These are phyloP conservation scores for Microdon myrmicae DNA, from an alignment of 2,888 invertebrate genomes.

Conservation along the genomic window DNA sequence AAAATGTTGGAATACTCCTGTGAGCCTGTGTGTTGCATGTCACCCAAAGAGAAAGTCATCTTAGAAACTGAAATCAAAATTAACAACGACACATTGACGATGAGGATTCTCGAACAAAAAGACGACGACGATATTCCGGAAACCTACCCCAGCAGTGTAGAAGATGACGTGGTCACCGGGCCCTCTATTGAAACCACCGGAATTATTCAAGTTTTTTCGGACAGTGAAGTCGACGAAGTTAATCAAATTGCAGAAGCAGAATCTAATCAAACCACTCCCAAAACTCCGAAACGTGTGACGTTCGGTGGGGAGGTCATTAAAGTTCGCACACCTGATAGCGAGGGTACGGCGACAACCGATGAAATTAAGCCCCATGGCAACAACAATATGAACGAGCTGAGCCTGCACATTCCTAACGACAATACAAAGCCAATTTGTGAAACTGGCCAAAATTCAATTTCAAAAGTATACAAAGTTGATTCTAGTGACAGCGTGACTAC, in stretches of 20 bases:
- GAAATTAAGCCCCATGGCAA: conserved; percentile 16
- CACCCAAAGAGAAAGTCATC: conserved; percentile 74
- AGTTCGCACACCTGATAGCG: conserved; percentile 86
- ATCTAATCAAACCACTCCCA: conserved; percentile 62
- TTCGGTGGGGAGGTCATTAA: conserved; percentile 90
- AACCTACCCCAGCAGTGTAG: conserved; percentile 53
- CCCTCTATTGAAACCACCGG: conserved; percentile 64
- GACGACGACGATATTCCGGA: conserved; percentile 57
- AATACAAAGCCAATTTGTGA: conserved; percentile 62
- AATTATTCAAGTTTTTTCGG: conserved; percentile 72
- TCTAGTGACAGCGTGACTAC: conserved; percentile 21
- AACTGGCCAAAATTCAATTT: too few species aligned
- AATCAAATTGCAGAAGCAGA: conserved; percentile 42
- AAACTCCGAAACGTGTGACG: conserved; percentile 78
- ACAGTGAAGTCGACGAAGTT: conserved; percentile 72
- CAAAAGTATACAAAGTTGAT: too few species aligned
- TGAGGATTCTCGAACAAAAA: conserved; percentile 79
- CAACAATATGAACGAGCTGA: conserved; percentile 56
- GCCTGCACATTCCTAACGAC: conserved; percentile 63
- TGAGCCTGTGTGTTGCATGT: conserved; percentile 14
- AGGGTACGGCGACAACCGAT: conserved; percentile 68
- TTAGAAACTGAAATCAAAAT: conserved; percentile 86
- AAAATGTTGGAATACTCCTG: conserved; percentile 49
- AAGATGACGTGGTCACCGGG: conserved; percentile 60
- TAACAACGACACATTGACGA: conserved; percentile 82